Conservation (phyloP, 2,797 vertebrate genomes). For the Alfaro cultratus region DNA sequence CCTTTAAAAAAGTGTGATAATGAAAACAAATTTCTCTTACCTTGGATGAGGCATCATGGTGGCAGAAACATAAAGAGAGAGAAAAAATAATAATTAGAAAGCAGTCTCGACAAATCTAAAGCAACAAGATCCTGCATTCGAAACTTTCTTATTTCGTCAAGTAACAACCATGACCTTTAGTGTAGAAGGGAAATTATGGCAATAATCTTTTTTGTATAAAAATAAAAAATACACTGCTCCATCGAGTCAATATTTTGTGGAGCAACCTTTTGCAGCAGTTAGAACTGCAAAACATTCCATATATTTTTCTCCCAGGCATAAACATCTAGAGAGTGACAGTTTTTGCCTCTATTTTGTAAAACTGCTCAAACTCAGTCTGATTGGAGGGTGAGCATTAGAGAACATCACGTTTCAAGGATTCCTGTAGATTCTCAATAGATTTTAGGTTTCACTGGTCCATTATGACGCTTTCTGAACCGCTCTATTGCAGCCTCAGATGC, state of each 20-base stretch:
- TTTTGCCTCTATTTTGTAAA: not conserved
- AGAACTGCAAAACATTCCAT: not conserved
- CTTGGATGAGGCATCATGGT: constrained; percentile 36
- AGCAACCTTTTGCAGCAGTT: not conserved
- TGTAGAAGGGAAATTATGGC: not conserved
- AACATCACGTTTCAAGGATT: not conserved
- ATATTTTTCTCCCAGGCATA: too few relatives aligned
- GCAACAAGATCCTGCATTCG: constrained; percentile 1
- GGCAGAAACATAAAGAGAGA: constrained; percentile 21
- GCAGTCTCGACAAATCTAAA: not conserved
- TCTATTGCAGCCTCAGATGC: not conserved
- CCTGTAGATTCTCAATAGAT: not conserved
- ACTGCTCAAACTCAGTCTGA: not conserved
- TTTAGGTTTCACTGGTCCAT: not conserved
- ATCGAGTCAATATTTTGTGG: not conserved
- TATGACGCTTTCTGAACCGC: not conserved
- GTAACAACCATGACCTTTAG: not conserved
- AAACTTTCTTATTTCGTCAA: not conserved
- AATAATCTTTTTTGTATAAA: not conserved
- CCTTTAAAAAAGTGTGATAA: constrained; percentile 71
- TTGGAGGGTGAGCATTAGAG: not conserved
- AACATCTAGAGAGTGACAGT: not conserved
- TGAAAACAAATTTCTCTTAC: constrained; percentile 44
- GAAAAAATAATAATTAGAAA: constrained; percentile 30
- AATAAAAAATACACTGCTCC: not conserved